Percentiles rank a stretch among this genome's conserved stretches.
Evolutionary conservation across 2,888 invertebrate species (phyloP).

Genomic region (Ectemnius cavifrons): DNA sequence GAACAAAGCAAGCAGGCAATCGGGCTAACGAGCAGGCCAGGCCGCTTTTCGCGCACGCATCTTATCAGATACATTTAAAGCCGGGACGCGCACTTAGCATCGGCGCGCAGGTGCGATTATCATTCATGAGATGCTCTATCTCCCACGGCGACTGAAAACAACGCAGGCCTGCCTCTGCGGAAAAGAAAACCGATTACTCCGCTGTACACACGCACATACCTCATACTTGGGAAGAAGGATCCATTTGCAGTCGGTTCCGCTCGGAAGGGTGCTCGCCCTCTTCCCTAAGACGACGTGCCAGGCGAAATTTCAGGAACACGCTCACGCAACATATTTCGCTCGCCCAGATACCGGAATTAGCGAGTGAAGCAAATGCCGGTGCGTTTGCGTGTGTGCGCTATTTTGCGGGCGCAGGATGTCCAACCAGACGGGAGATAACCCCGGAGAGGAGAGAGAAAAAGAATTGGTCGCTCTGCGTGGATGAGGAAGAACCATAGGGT

Average conservation of each 20-base stretch:
- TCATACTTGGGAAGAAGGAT: no score
- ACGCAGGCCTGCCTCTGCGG: slow-evolving; percentile 22
- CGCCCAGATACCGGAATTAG: no score
- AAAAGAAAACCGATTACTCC: slow-evolving; percentile 42
- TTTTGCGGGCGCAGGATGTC: slow-evolving; percentile 22
- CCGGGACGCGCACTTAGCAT: slow-evolving; percentile 19
- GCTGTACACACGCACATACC: no score
- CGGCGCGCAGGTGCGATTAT: slow-evolving; percentile 42
- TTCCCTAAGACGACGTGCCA: no score
- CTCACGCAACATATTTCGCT: no score
- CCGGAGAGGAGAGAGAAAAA: slow-evolving; percentile 24
- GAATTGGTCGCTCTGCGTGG: slow-evolving; percentile 39
- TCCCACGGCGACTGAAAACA: slow-evolving; percentile 40
- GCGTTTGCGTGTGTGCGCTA: no score
- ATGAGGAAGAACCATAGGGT: slow-evolving; percentile 12
- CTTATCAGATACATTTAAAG: slow-evolving; percentile 44
- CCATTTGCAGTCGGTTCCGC: no score
- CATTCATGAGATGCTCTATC: slow-evolving; percentile 50
- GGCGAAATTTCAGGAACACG: no score
- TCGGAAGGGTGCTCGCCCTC: no score
- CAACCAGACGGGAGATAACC: not conserved
- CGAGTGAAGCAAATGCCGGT: no score
- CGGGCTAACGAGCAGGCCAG: slow-evolving; percentile 23
- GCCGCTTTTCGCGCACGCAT: not conserved
- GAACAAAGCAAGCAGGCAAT: slow-evolving; percentile 52